Evolutionary conservation across 2,888 invertebrate genomes (phyloP).

Genomic region (Parnassius glacialis): DNA sequence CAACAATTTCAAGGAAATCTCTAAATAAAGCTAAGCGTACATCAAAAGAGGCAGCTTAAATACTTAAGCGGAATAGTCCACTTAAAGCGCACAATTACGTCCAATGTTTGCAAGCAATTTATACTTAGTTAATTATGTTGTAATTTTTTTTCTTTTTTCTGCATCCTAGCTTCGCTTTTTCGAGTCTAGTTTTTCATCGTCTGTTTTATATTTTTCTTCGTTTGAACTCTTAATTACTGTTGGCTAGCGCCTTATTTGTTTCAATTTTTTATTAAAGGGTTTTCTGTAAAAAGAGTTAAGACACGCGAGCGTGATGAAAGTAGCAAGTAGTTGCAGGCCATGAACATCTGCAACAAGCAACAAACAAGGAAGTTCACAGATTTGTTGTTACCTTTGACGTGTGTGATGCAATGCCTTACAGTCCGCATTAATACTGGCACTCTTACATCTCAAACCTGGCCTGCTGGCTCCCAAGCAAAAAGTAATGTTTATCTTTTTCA

Average conservation of each 20-base stretch:
- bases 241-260: slow-evolving; percentile 8
- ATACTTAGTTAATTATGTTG: slow-evolving; percentile 11
- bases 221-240: slow-evolving; percentile 21
- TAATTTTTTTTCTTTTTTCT: slow-evolving; percentile 10
- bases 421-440: no score
- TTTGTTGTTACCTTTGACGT: no score
- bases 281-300: no score
- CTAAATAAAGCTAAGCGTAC: not conserved
- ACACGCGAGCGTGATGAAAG: no score
- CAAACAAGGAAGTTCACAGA: no score
- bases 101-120: slow-evolving; percentile 16
- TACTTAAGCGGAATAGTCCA: not conserved
- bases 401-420: no score
- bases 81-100: slow-evolving; percentile 12
- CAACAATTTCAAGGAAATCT: not conserved
- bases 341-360: no score
- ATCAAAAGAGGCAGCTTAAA: not conserved
- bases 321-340: no score
- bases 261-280: slow-evolving; percentile 2
- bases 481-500: no score
- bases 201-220: slow-evolving; percentile 12
- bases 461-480: no score
- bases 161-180: slow-evolving; percentile 1
- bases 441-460: no score
- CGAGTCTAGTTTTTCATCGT: slow-evolving; percentile 4